These are phyloP conservation scores for Hemibagrus guttatus DNA, from an alignment of 2,797 vertebrate species.

Conservation along the genomic window DNA sequence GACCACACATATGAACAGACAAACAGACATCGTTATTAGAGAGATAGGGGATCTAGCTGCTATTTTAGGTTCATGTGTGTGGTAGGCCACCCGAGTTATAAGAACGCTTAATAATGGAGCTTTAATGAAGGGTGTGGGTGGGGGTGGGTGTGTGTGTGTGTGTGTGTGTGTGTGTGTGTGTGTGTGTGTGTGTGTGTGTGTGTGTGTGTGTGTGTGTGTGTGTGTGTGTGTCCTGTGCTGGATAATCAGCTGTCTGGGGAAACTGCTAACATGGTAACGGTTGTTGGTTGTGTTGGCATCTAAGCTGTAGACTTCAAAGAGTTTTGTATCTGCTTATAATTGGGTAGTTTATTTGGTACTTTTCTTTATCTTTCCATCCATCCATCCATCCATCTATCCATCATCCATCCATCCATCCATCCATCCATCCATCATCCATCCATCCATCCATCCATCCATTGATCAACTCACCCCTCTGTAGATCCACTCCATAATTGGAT, in stretches of 20 bases:
- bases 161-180: neutral
- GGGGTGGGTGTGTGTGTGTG: neutral
- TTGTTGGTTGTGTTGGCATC: slow-evolving; percentile 3
- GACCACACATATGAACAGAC: slow-evolving; percentile 13
- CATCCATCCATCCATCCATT: too few species aligned
- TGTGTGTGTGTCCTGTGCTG: neutral
- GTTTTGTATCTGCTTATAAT: neutral
- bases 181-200: neutral
- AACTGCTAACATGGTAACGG: neutral
- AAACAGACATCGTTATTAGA: slow-evolving; percentile 17
- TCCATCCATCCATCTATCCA: neutral
- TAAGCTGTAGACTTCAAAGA: slow-evolving; percentile 3
- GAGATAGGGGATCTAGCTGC: neutral
- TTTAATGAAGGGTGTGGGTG: neutral
- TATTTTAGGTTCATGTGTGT: slow-evolving; percentile 3
- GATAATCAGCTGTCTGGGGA: neutral
- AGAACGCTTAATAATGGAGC: neutral
- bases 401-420: neutral
- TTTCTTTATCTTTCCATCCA: neutral
- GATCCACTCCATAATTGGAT: too few species aligned
- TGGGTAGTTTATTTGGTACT: neutral
- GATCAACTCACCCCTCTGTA: too few species aligned
- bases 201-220: slow-evolving; percentile 4
- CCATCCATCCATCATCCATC: neutral
- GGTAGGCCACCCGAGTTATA: neutral